These are phyloP conservation scores for Mus caroli DNA, from an alignment of 2,797 vertebrate species.

Conservation along the genomic window DNA sequence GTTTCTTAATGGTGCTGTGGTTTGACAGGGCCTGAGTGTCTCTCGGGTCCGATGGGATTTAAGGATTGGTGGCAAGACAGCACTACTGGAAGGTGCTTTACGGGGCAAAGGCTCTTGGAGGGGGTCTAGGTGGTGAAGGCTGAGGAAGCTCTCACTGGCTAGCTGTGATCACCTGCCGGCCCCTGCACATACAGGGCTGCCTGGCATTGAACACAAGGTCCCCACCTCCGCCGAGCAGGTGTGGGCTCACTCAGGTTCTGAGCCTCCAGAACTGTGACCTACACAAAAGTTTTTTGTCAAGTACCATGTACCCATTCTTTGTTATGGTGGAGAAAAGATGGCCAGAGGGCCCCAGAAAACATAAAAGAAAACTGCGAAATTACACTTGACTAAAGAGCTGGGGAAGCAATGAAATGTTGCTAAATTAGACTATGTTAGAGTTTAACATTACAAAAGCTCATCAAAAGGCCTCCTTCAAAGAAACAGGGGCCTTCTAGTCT, in stretches of 20 bases:
- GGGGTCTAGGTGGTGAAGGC: not conserved
- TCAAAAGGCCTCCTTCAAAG: not conserved
- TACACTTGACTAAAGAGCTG: not conserved
- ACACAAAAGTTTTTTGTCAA: not conserved
- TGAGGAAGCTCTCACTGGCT: not conserved
- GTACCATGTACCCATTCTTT: not conserved
- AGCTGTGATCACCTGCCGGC: not conserved
- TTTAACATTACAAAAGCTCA: not conserved
- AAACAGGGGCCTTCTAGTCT: not conserved
- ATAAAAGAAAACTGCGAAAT: not conserved
- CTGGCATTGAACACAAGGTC: not conserved
- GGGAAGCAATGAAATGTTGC: not conserved
- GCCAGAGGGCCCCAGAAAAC: not conserved
- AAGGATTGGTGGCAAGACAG: not conserved
- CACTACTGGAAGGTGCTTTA: not conserved
- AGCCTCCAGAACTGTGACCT: not conserved
- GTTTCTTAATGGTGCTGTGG: not conserved
- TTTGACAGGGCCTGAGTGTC: not conserved
- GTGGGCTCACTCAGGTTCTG: not conserved
- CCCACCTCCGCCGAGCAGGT: not conserved
- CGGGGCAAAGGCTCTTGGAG: not conserved
- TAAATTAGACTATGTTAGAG: constrained; percentile 16
- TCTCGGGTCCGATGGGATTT: not conserved
- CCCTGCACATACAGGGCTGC: not conserved
- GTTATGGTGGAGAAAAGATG: not conserved